These are phyloP conservation scores for Hipposideros armiger DNA, from an alignment of 2,113 vertebrate genomes.

Conservation along the genomic window DNA sequence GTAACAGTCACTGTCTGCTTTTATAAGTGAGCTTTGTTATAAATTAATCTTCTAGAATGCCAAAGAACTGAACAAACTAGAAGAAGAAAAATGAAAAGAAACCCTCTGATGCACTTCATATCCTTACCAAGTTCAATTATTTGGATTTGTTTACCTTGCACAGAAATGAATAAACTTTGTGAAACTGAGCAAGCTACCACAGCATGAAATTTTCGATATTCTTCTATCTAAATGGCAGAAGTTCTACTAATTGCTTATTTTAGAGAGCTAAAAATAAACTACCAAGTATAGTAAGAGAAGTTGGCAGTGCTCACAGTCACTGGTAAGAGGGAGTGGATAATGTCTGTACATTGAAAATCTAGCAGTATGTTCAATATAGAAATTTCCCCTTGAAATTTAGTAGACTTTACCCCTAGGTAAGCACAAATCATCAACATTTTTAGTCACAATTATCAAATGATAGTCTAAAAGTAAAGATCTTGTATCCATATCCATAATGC, in stretches of 20 bases:
- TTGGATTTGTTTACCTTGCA: slow-evolving; percentile 53
- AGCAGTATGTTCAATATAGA: background rate
- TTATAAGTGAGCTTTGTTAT: slow-evolving; percentile 5
- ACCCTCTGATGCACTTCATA: background rate
- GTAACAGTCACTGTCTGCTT: background rate
- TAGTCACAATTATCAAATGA: background rate
- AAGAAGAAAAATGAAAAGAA: slow-evolving; percentile 61
- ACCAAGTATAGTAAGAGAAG: slow-evolving; percentile 3
- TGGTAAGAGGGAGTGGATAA: background rate
- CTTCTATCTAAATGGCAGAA: slow-evolving; percentile 11
- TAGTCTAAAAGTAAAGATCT: background rate
- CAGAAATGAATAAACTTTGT: slow-evolving; percentile 40
- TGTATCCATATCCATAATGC: background rate
- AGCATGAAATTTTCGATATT: slow-evolving; percentile 47
- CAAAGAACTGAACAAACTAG: slow-evolving; percentile 64
- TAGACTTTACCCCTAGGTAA: background rate
- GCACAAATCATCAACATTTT: slow-evolving; percentile 12
- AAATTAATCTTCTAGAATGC: slow-evolving; percentile 55
- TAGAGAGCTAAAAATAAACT: slow-evolving; percentile 68
- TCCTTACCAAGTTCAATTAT: slow-evolving; percentile 62
- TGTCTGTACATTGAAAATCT: background rate
- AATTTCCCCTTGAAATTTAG: slow-evolving; percentile 51
- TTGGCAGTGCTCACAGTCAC: slow-evolving; percentile 17
- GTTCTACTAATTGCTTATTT: slow-evolving; percentile 66
- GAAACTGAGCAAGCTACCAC: slow-evolving; percentile 13